Conservation (phyloP, 2,113 vertebrate species). For the Sprattus sprattus region DNA sequence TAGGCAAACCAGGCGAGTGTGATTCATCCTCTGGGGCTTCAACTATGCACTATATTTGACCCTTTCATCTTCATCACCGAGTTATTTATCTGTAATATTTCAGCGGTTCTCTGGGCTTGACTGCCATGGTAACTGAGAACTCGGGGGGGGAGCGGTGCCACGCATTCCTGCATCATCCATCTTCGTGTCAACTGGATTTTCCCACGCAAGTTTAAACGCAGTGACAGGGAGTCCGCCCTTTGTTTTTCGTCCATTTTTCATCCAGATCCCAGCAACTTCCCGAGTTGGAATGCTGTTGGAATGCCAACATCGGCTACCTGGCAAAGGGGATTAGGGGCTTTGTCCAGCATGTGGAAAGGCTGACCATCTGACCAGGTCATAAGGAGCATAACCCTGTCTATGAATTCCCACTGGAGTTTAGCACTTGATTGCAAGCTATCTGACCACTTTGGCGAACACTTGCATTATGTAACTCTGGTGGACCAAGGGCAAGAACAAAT, state of each 20-base stretch:
- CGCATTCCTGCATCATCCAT: slow-evolving; percentile 69
- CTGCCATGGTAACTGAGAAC: slow-evolving; percentile 61
- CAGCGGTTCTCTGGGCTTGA: slow-evolving; percentile 53
- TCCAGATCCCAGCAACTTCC: slow-evolving; percentile 71
- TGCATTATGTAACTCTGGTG: not conserved
- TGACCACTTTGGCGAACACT: not conserved
- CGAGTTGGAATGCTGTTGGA: slow-evolving; percentile 71
- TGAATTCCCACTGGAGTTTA: slow-evolving; percentile 10
- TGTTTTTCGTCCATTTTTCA: slow-evolving; percentile 68
- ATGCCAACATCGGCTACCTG: slow-evolving; percentile 72
- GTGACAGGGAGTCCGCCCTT: slow-evolving; percentile 72
- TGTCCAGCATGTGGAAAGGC: slow-evolving; percentile 64
- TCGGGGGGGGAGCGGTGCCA: slow-evolving; percentile 43
- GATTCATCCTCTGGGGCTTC: slow-evolving; percentile 11
- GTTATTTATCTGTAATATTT: slow-evolving; percentile 57
- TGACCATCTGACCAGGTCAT: slow-evolving; percentile 40
- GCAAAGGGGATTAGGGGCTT: slow-evolving; percentile 66
- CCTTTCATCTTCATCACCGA: slow-evolving; percentile 40
- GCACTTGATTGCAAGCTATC: not conserved
- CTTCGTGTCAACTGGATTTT: slow-evolving; percentile 69
- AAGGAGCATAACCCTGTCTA: not conserved
- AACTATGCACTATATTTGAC: slow-evolving; percentile 38
- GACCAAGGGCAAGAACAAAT: not conserved
- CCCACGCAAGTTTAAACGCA: slow-evolving; percentile 73
- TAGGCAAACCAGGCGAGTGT: not conserved